A percentile compares a stretch with the other conserved stretches of the same genome.
Conservation (phyloP, 2,113 vertebrate species). For the Megaceryle torquata region DNA sequence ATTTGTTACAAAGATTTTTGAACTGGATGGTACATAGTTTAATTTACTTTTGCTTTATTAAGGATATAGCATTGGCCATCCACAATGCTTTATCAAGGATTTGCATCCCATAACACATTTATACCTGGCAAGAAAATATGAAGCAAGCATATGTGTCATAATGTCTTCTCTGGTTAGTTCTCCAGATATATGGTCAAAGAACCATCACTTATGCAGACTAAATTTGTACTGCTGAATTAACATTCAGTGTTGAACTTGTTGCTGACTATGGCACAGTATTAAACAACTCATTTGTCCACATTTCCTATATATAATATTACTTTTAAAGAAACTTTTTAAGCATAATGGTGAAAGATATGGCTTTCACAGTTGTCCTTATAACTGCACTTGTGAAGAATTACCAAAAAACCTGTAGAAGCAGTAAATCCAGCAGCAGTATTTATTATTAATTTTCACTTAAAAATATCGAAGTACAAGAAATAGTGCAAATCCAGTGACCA, state of each 20-base stretch:
- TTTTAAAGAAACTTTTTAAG: neutral
- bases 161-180: neutral
- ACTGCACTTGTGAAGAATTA: neutral
- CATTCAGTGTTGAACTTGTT: neutral
- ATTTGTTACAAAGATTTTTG: neutral
- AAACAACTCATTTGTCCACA: neutral
- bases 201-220: neutral
- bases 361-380: neutral
- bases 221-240: neutral
- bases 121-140: neutral
- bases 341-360: neutral
- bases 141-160: neutral
- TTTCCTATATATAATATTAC: neutral
- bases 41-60: neutral
- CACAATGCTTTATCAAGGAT: neutral
- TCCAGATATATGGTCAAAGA: neutral
- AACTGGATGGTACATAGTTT: neutral
- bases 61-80: neutral
- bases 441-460: neutral
- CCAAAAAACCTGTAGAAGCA: neutral
- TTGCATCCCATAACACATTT: neutral
- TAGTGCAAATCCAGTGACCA: neutral
- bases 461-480: neutral
- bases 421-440: neutral
- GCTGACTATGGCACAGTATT: neutral